Base-by-base conservation (phyloP, 2,113 vertebrate species). In the Osmerus eperlanus region DNA sequence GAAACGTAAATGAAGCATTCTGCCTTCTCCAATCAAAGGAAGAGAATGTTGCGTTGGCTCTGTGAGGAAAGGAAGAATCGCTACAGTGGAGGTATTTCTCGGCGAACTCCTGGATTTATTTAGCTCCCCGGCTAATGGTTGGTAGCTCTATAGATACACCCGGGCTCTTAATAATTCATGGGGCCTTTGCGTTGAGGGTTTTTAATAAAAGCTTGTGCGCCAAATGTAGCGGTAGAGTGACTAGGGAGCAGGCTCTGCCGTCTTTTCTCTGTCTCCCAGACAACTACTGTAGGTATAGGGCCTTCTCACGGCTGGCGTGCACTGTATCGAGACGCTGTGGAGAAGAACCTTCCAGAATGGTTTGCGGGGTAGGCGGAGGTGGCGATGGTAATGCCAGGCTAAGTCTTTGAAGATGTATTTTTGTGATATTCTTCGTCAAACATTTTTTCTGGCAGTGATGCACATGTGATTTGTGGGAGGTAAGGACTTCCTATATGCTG, bases 131-230 rank as follows among this genome's bases (percentile, higher is more conserved):
- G 67, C 87, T 91, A 92, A 92, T 91, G 88, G 89, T 84, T 88
- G 85, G 87, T 89, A 84, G 84, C 67, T 86, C 84, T 86, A 80
- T 88, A 86, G 86, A 90, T 90, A 86, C 79, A 85, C 86, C 68
- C 73, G 25, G 23, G 73, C 72, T 74, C 71, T 92, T 80, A 91
- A 92, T 92, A 90, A 91, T 93, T 91, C 75, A 92, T 86, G 75
- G 60, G 16, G 53, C 55, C 67, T n/a, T 68, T 68, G 75, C 80
- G 81, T 70, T 15, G 70, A 8, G 86, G 81, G 36, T 41, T 41
- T 82, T 85, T 85, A 87, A 85, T 87, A 88, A 89, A 91, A 83
- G 81, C 82, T 84, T 8, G 4, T 41, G 36, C 65, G 75, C 56
- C 59, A 68, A 32, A 67, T 23, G 65, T 23, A 3, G 56, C 73